A percentile compares a stretch with the other conserved stretches of the same genome.
Conservation (phyloP, 2,113 vertebrate genomes). For the Raja brachyura region DNA sequence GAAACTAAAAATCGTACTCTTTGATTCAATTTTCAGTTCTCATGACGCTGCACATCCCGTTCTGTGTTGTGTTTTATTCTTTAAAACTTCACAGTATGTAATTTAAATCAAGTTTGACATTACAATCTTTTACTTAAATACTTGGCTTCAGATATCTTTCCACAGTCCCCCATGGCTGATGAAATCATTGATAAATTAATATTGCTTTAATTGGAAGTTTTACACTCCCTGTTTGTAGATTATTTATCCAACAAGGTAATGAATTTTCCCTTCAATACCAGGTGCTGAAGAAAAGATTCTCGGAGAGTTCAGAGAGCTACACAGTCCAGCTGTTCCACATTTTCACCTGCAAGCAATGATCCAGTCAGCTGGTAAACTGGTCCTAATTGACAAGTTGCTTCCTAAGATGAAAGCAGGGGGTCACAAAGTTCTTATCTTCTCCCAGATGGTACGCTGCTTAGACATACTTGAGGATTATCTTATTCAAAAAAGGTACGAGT, state of each 20-base stretch:
- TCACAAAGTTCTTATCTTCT: slow-evolving; percentile 97
- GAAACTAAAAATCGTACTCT: background rate
- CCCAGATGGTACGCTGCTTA: slow-evolving; percentile 97
- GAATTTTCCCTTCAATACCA: slow-evolving; percentile 43
- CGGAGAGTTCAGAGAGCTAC: slow-evolving; percentile 88
- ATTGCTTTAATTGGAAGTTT: background rate
- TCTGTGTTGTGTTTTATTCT: background rate
- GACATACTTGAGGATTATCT: slow-evolving; percentile 98
- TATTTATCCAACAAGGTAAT: background rate
- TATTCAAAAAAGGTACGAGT: slow-evolving; percentile 85
- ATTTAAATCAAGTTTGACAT: background rate
- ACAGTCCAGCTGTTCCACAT: slow-evolving; percentile 73
- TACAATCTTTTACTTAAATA: background rate
- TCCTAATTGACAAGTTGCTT: slow-evolving; percentile 94
- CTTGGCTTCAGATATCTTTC: background rate
- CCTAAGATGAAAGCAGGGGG: slow-evolving; percentile 98
- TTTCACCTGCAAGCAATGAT: slow-evolving; percentile 98
- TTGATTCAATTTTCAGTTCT: background rate
- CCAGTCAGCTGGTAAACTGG: slow-evolving; percentile 93
- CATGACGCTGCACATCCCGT: background rate
- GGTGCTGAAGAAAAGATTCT: slow-evolving; percentile 98
- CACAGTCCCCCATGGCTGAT: background rate
- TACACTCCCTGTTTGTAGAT: background rate
- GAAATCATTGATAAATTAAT: background rate
- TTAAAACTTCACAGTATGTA: background rate